These are phyloP conservation scores for Hymenopus coronatus DNA, from an alignment of 2,888 invertebrate genomes.

Conservation along the genomic window DNA sequence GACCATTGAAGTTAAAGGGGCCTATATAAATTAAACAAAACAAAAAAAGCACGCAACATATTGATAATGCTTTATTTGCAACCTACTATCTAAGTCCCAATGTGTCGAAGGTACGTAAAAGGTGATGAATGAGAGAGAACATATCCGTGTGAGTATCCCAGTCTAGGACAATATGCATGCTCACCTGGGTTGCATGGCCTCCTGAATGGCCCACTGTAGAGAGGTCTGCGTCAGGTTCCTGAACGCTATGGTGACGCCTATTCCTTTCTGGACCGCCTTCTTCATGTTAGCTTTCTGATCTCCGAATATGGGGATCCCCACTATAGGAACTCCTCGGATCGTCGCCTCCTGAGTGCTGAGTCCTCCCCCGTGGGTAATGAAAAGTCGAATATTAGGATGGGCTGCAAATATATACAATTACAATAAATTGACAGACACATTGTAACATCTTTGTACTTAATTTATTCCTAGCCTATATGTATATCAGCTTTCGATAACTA, in stretches of 20 bases:
- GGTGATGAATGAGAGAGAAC: too few relatives aligned
- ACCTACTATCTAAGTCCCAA: too few relatives aligned
- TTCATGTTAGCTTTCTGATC: slow-evolving; percentile 49
- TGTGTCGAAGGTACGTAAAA: too few relatives aligned
- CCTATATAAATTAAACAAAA: too few relatives aligned
- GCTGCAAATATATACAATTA: slow-evolving; percentile 47
- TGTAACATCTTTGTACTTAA: too few relatives aligned
- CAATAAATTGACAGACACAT: not conserved
- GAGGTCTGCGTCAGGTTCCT: slow-evolving; percentile 42
- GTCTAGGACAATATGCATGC: too few relatives aligned
- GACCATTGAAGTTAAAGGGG: too few relatives aligned
- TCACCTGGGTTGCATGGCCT: slow-evolving; percentile 41
- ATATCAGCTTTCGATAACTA: too few relatives aligned
- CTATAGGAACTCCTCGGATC: slow-evolving; percentile 47
- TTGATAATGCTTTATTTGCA: too few relatives aligned
- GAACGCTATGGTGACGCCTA: slow-evolving; percentile 44
- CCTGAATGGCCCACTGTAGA: slow-evolving; percentile 41
- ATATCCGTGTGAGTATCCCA: too few relatives aligned
- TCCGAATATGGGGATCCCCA: slow-evolving; percentile 49
- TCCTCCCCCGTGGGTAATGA: slow-evolving; percentile 50
- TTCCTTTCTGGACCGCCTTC: slow-evolving; percentile 44
- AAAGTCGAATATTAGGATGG: slow-evolving; percentile 48
- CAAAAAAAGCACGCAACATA: too few relatives aligned
- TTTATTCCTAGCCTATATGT: too few relatives aligned
- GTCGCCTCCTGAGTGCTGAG: slow-evolving; percentile 50